phyloP scores from a whole-genome alignment of 1,140 invertebrate genomes.

The Neodiprion fabricii region DNA sequence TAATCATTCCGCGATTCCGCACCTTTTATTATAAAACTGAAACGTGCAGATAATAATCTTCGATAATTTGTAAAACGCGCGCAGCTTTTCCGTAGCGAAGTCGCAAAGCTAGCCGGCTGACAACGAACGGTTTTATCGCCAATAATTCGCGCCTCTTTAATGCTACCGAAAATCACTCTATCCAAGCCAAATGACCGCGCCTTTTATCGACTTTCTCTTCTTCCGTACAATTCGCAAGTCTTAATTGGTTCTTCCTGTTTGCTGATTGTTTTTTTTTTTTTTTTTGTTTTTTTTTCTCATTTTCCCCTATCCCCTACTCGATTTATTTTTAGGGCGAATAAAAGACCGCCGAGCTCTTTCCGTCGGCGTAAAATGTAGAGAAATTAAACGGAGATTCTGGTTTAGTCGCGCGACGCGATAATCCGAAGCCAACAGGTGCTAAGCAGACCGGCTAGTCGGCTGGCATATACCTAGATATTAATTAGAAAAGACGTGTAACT shows the following conservation, averaged over 20 bases:
- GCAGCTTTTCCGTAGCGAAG: no score
- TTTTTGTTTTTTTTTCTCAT: background rate
- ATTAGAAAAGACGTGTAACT: background rate
- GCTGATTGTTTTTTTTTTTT: background rate
- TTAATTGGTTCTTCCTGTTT: background rate
- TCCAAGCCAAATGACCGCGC: no score
- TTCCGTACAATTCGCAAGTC: background rate
- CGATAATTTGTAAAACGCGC: no score
- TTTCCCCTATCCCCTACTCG: background rate
- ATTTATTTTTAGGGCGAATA: background rate
- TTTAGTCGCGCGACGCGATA: background rate
- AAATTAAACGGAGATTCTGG: background rate
- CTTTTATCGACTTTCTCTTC: background rate
- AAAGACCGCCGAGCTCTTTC: background rate
- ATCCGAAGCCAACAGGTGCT: background rate
- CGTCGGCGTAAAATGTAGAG: background rate
- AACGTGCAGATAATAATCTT: no score
- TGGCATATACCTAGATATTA: background rate
- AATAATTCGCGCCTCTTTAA: no score
- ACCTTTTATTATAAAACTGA: no score
- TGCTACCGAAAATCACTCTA: no score
- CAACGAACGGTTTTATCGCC: no score
- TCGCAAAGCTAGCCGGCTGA: no score
- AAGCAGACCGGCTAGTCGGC: background rate
- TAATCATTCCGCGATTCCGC: no score